Conservation (phyloP, 2,888 invertebrate species). For the Thereva unica region DNA sequence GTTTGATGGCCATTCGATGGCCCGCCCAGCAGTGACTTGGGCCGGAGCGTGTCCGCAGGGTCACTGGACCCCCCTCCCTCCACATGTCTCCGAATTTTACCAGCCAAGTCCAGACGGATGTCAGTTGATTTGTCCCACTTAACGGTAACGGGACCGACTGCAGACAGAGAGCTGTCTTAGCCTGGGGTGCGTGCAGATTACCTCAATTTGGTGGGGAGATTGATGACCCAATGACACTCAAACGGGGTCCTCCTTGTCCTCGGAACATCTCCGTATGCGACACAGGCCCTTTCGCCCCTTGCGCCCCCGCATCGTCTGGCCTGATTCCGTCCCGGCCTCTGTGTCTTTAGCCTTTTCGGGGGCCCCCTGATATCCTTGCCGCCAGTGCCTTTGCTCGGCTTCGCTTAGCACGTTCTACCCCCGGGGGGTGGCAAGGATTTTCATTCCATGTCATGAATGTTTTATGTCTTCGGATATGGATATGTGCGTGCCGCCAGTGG, state of each 20-base stretch:
- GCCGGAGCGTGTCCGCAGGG: background rate
- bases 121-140: slow-evolving; percentile 29
- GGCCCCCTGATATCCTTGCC: background rate
- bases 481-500: slow-evolving; percentile 34
- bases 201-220: slow-evolving; percentile 36
- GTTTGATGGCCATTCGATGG: too few relatives aligned
- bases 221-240: slow-evolving; percentile 42
- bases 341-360: slow-evolving; percentile 21
- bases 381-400: slow-evolving; percentile 14
- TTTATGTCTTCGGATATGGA: slow-evolving; percentile 35
- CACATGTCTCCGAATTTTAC: background rate
- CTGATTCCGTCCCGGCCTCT: slow-evolving; percentile 16
- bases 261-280: slow-evolving; percentile 19
- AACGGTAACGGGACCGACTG: background rate
- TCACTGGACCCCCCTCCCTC: background rate
- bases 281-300: background rate
- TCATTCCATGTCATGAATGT: slow-evolving; percentile 34
- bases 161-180: slow-evolving; percentile 15
- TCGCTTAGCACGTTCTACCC: slow-evolving; percentile 31
- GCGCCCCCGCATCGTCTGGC: slow-evolving; percentile 9
- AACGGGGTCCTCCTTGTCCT: slow-evolving; percentile 32
- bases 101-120: slow-evolving; percentile 17
- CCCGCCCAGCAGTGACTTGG: too few relatives aligned
- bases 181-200: slow-evolving; percentile 28
- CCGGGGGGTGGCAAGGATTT: slow-evolving; percentile 9